Percentiles rank a stretch among this genome's conserved stretches.
phyloP scores from a whole-genome alignment of 2,888 invertebrate species.

The Lasioglossum marginatum region DNA sequence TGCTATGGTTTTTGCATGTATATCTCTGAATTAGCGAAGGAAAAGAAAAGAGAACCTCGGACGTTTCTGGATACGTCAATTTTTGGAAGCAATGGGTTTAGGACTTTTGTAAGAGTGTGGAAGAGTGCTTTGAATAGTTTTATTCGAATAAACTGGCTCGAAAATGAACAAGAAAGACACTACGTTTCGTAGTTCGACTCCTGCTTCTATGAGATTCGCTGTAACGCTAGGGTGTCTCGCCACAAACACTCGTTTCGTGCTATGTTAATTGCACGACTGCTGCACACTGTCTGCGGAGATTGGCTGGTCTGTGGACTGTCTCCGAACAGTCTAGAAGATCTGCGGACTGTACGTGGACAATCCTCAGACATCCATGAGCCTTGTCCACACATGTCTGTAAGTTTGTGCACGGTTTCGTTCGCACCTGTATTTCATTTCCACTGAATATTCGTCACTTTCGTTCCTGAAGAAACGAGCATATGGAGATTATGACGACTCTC shows the following conservation, averaged over 20 bases:
- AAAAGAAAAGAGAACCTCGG: background rate
- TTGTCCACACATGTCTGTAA: background rate
- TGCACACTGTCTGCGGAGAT: background rate
- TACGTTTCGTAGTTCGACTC: background rate
- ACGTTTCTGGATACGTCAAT: background rate
- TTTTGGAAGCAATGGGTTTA: background rate
- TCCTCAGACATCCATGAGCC: no score
- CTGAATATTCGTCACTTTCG: background rate
- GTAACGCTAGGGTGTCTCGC: background rate
- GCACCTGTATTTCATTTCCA: background rate
- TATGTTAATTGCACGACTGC: background rate
- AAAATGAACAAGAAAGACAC: background rate
- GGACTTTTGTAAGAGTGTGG: background rate
- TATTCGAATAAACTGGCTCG: background rate
- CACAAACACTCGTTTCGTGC: background rate
- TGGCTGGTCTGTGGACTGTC: background rate
- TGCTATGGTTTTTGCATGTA: background rate
- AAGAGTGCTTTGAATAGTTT: background rate
- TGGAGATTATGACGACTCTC: background rate
- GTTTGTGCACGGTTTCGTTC: background rate
- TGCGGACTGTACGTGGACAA: background rate
- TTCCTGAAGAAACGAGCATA: background rate
- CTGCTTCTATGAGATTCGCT: background rate
- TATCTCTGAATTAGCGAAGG: background rate
- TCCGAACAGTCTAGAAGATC: background rate